Evolutionary conservation across 1,140 invertebrate species (phyloP).

Genomic region (Drosophila saltans): DNA sequence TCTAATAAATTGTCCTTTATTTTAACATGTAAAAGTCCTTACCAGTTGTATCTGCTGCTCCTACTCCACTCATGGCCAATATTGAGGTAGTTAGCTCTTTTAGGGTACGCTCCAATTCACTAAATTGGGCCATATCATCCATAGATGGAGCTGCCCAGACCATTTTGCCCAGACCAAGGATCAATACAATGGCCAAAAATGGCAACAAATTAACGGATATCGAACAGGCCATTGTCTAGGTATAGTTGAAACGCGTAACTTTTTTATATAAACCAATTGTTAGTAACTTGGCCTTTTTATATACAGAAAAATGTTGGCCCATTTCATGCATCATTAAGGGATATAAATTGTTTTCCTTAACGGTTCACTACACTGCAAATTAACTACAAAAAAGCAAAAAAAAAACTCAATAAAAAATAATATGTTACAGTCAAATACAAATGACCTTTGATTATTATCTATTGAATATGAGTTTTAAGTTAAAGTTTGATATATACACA

Average conservation of each 20-base stretch:
- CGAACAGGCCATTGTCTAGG: slow-evolving; percentile 34
- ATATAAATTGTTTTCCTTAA: slow-evolving; percentile 1
- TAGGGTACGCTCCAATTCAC: slow-evolving; percentile 53
- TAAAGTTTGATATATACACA: too few species aligned
- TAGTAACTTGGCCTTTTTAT: neutral
- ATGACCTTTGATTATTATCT: neutral
- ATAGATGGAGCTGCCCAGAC: slow-evolving; percentile 40
- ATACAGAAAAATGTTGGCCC: neutral
- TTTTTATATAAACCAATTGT: neutral
- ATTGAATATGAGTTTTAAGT: too few species aligned
- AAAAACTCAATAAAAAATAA: neutral
- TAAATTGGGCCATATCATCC: slow-evolving; percentile 47
- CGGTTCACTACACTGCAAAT: slow-evolving; percentile 54
- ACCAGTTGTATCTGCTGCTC: slow-evolving; percentile 9
- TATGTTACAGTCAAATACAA: neutral
- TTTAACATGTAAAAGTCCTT: neutral
- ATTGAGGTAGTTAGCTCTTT: slow-evolving; percentile 63
- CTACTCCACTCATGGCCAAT: slow-evolving; percentile 44
- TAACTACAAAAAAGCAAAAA: slow-evolving; percentile 20
- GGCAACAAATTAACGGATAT: neutral
- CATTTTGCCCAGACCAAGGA: slow-evolving; percentile 21
- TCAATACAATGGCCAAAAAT: slow-evolving; percentile 20
- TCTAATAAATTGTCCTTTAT: neutral
- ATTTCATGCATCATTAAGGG: slow-evolving; percentile 45
- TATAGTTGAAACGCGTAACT: neutral